These are phyloP conservation scores for Oasisia sp. DNA, from an alignment of 2,888 invertebrate genomes.

Conservation along the genomic window DNA sequence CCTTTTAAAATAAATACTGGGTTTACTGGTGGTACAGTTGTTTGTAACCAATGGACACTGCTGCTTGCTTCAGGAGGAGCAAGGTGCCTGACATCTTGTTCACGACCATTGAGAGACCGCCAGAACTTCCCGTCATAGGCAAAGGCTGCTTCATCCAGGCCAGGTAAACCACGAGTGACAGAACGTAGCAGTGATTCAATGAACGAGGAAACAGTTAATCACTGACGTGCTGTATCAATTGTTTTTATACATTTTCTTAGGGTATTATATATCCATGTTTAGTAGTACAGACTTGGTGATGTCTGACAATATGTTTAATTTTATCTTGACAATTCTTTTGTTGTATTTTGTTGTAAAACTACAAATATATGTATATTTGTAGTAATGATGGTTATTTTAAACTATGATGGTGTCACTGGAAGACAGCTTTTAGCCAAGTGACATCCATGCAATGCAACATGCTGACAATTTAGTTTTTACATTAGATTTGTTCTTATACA, in stretches of 20 bases:
- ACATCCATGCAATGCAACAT: too few relatives aligned
- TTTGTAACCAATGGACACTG: too few relatives aligned
- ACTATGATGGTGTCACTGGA: too few relatives aligned
- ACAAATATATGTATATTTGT: too few relatives aligned
- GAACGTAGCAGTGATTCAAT: not conserved
- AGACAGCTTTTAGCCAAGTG: too few relatives aligned
- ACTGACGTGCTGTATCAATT: not conserved
- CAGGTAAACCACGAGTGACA: conserved; percentile 47
- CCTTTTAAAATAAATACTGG: too few relatives aligned
- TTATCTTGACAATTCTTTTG: too few relatives aligned
- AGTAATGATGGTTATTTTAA: too few relatives aligned
- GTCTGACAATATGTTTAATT: too few relatives aligned
- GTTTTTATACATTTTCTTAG: too few relatives aligned
- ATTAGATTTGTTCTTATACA: not conserved
- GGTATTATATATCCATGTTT: not conserved
- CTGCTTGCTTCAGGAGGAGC: conserved; percentile 71
- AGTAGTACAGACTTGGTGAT: too few relatives aligned
- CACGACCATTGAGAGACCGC: conserved; percentile 87
- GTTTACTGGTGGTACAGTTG: not conserved
- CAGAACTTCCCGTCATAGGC: conserved; percentile 78
- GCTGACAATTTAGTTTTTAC: not conserved
- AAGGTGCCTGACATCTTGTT: conserved; percentile 91
- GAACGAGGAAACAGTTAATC: not conserved
- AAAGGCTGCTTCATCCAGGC: conserved; percentile 68
- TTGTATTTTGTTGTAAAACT: too few relatives aligned